Evolutionary conservation across 2,888 invertebrate species (phyloP), one percentile per base, ranked within the genome.

Genomic region (Microchrysa polita): DNA sequence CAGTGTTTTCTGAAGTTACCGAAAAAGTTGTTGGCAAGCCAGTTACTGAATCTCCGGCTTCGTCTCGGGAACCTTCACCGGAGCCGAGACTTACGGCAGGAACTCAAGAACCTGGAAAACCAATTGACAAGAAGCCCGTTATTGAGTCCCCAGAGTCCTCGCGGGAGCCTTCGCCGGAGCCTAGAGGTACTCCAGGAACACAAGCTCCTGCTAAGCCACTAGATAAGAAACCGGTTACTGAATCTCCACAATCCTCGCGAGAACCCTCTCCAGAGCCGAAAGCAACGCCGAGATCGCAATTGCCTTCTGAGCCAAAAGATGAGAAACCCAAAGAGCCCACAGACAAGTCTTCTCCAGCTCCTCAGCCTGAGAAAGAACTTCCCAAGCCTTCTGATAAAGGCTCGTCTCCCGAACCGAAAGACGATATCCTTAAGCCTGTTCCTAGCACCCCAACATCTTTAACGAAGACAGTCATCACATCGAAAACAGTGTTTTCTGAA

Each of bases 341-440:
- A 22, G 48, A 23, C 22, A 22, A 65, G 20, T 5, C n/a, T 5
- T 12, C 48, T 1, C 10, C 27, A 48, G 10, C 48, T 14, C 20
- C 65, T 20, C 20, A 5, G 7, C 7, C 48, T 22, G 23, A 20
- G 1, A 48, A 65, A n/a, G 9, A 12, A 9, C 2, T 23, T 10
- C 48, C 44, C 18, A 20, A 44, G 5, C 44, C 63, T 7, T 34
- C 52, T 23, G 65, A 65, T n/a, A 16, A 20, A 2, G 22, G 48
- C 14, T 48, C 65, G 10, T 65, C 65, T 20, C 65, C 48, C 4
- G 48, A 65, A 22, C 48, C 22, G 10, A 44, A 48, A 22, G 22
- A 14, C 14, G 65, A 65, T 14, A 22, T 48, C n/a, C 22, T 12
- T 10, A 65, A 65, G 14, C 27, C 14, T 27, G 4, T 34, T 34